These are phyloP conservation scores for Taphrorychus bicolor DNA, from an alignment of 2,888 invertebrate species.

Conservation along the genomic window DNA sequence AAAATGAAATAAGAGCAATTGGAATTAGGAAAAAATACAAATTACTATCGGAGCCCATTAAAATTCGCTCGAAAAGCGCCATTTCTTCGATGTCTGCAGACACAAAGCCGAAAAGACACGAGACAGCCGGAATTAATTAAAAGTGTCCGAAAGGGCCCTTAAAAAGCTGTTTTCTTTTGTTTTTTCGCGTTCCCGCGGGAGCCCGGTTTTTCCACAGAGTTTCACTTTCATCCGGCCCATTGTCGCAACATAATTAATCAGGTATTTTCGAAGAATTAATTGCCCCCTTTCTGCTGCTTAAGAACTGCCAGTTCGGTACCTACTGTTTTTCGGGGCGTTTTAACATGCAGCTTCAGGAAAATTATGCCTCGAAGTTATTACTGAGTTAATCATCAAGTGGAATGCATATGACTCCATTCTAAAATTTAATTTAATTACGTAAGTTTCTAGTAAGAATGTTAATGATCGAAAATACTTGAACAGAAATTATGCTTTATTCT, in stretches of 20 bases:
- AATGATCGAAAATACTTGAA: too few relatives aligned
- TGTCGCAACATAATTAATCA: slow-evolving; percentile 34
- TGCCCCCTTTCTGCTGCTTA: slow-evolving; percentile 9
- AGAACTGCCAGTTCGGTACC: not conserved
- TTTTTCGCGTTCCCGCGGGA: not conserved
- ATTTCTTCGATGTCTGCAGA: slow-evolving; percentile 4
- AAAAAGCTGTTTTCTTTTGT: slow-evolving; percentile 15
- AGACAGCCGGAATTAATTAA: slow-evolving; percentile 16
- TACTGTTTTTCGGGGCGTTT: too few relatives aligned
- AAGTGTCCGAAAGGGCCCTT: slow-evolving; percentile 7
- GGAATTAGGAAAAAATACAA: not conserved
- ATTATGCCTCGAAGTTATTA: too few relatives aligned
- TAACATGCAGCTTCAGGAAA: too few relatives aligned
- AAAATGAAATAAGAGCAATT: not conserved
- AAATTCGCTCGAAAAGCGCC: not conserved
- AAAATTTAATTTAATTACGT: too few relatives aligned
- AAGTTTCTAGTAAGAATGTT: too few relatives aligned
- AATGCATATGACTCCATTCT: too few relatives aligned
- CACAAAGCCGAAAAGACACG: not conserved
- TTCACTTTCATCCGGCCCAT: slow-evolving; percentile 27
- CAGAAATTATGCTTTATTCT: too few relatives aligned
- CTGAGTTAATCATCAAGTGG: too few relatives aligned
- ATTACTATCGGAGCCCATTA: not conserved
- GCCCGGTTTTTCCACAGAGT: slow-evolving; percentile 11
- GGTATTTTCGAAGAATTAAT: slow-evolving; percentile 31